These are phyloP conservation scores for Cheilosia scutellata DNA, from an alignment of 2,888 invertebrate genomes.

Conservation along the genomic window DNA sequence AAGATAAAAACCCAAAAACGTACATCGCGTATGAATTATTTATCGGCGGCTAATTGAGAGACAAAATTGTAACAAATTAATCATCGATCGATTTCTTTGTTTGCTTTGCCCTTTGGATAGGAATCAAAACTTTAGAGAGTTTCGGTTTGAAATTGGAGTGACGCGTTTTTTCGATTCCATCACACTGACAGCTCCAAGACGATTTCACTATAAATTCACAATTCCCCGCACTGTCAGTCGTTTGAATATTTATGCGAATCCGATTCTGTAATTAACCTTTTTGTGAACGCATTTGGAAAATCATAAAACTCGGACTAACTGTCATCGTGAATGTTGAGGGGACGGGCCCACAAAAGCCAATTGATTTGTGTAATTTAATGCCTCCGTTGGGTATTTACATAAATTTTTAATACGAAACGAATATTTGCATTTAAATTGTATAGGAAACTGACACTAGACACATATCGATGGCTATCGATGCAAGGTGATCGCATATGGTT, in stretches of 20 bases:
- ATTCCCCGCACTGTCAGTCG: neutral
- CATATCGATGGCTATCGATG: slow-evolving; percentile 50
- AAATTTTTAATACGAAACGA: slow-evolving; percentile 50
- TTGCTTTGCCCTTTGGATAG: slow-evolving; percentile 23
- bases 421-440: slow-evolving; percentile 67
- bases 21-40: slow-evolving; percentile 64
- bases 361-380: slow-evolving; percentile 58
- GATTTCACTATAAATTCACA: slow-evolving; percentile 14
- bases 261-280: slow-evolving; percentile 57
- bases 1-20: slow-evolving; percentile 33
- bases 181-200: slow-evolving; percentile 24
- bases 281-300: slow-evolving; percentile 54
- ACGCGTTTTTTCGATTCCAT: slow-evolving; percentile 1
- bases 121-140: neutral
- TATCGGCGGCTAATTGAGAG: slow-evolving; percentile 66
- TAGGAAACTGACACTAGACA: slow-evolving; percentile 59
- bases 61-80: slow-evolving; percentile 72
- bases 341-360: slow-evolving; percentile 45
- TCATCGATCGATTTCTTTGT: slow-evolving; percentile 50
- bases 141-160: neutral
- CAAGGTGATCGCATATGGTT: slow-evolving; percentile 55
- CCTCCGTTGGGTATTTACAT: slow-evolving; percentile 56
- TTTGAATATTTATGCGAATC: slow-evolving; percentile 62
- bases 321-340: slow-evolving; percentile 64
- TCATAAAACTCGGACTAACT: slow-evolving; percentile 49